Evolutionary conservation across 2,113 vertebrate genomes (phyloP).

Genomic region (Lota lota): DNA sequence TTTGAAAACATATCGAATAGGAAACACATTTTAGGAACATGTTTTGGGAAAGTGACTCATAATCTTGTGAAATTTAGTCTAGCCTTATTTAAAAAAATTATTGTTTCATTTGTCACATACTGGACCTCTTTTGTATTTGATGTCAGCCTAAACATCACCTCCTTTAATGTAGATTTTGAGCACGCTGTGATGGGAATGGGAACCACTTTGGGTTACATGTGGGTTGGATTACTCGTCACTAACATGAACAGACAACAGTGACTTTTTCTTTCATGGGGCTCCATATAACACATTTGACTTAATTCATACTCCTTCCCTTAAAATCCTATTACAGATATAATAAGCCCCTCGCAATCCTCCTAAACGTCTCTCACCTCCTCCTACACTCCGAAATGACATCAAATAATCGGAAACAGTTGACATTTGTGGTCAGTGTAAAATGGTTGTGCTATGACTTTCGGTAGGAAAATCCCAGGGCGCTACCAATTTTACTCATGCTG

Average conservation of each 20-base stretch:
- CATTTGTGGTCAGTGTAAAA: conserved; percentile 55
- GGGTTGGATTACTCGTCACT: neutral
- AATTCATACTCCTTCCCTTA: too few relatives aligned
- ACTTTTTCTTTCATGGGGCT: neutral
- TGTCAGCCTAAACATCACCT: neutral
- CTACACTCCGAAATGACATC: conserved; percentile 65
- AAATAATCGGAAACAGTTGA: conserved; percentile 65
- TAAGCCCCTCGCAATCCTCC: conserved; percentile 22
- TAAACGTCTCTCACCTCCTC: conserved; percentile 19
- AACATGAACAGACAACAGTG: neutral
- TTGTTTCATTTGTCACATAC: neutral
- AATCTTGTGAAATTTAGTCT: too few relatives aligned
- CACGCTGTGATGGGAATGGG: neutral
- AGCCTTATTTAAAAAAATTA: neutral
- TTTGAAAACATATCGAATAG: too few relatives aligned
- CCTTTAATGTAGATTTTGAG: neutral
- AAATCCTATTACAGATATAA: neutral
- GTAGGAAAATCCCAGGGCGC: conserved; percentile 69
- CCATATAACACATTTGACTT: too few relatives aligned
- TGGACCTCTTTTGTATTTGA: neutral
- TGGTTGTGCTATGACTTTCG: conserved; percentile 72
- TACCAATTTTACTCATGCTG: conserved; percentile 45
- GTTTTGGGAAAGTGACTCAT: too few relatives aligned
- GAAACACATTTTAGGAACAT: too few relatives aligned
- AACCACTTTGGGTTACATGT: neutral